A percentile compares a stretch with the other conserved stretches of the same genome.
These are phyloP conservation scores for Oostethus manadensis DNA, from an alignment of 2,113 vertebrate species.

Conservation along the genomic window DNA sequence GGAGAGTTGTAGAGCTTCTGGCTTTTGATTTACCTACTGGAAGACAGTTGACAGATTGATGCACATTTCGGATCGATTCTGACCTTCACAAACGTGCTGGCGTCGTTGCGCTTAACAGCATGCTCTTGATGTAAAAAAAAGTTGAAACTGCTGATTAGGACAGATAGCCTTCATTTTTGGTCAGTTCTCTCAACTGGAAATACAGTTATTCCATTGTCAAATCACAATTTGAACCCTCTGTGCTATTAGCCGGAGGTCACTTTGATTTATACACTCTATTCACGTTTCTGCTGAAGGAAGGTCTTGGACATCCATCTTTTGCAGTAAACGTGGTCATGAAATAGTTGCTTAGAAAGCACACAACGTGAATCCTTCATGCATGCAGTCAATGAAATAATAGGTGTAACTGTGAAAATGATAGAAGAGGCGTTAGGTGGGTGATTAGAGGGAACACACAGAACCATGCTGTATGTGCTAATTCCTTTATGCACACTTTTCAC, in stretches of 20 bases:
- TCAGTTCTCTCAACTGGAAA: not conserved
- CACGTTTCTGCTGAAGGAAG: constrained; percentile 6
- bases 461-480: not conserved
- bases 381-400: constrained; percentile 17
- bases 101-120: not conserved
- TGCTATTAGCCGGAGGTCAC: not conserved
- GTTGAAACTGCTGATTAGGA: not conserved
- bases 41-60: not conserved
- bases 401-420: constrained; percentile 13
- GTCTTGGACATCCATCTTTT: not conserved
- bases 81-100: not conserved
- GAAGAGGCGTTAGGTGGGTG: not conserved
- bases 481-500: constrained; percentile 21
- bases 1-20: not conserved
- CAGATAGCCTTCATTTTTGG: not conserved
- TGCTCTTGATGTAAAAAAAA: not conserved
- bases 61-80: not conserved
- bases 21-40: not conserved
- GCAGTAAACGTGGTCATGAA: constrained; percentile 8
- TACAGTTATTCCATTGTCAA: not conserved
- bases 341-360: constrained; percentile 16
- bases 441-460: not conserved
- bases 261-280: constrained; percentile 9
- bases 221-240: not conserved
- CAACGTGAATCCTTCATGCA: constrained; percentile 5